Evolutionary conservation across 2,888 invertebrate species (phyloP).

Genomic region (Acrobasis repandana): DNA sequence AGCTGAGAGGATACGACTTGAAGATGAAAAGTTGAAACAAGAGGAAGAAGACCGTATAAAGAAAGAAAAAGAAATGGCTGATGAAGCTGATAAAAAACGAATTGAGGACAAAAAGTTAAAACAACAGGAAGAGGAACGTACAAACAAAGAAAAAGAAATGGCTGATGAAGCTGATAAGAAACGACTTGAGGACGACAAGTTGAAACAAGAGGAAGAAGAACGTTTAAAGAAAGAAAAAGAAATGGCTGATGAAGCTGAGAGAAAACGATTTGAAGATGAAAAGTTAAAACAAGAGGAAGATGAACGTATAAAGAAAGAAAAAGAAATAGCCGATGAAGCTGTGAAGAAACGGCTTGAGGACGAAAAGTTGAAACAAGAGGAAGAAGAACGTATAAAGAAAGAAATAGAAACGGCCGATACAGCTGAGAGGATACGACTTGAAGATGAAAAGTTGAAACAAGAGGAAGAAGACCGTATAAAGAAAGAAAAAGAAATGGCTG

Average conservation of each 20-base stretch:
- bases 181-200: conserved; percentile 20
- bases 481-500: neutral
- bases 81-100: conserved; percentile 19
- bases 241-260: conserved; percentile 26
- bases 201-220: conserved; percentile 25
- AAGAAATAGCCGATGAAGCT: conserved; percentile 28
- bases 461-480: conserved; percentile 27
- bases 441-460: conserved; percentile 30
- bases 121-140: conserved; percentile 30
- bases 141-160: conserved; percentile 19
- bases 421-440: conserved; percentile 22
- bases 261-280: conserved; percentile 18
- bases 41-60: conserved; percentile 23
- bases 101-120: conserved; percentile 30
- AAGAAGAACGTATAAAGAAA: conserved; percentile 2
- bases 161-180: conserved; percentile 27
- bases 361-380: conserved; percentile 26
- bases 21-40: conserved; percentile 29
- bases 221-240: conserved; percentile 21
- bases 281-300: conserved; percentile 24
- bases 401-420: conserved; percentile 14
- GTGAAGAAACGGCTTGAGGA: conserved; percentile 21
- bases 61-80: conserved; percentile 14
- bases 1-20: conserved; percentile 21
- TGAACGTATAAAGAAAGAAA: conserved; percentile 34